These are phyloP conservation scores for Argentina silus DNA, from an alignment of 2,797 vertebrate species.

Conservation along the genomic window DNA sequence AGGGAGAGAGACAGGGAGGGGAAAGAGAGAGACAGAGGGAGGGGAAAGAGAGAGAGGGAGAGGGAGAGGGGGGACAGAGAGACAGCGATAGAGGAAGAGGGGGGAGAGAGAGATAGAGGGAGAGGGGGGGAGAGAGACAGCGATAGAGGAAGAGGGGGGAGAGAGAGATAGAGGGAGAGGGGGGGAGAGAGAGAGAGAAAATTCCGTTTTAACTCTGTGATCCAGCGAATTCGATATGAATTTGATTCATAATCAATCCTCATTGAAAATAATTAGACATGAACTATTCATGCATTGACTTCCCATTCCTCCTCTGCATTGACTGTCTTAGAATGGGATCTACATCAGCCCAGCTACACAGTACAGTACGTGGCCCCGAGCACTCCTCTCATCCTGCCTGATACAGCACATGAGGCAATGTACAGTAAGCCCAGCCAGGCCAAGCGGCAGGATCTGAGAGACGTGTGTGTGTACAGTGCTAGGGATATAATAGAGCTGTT, in stretches of 20 bases:
- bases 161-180: background rate
- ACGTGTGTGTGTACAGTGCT: background rate
- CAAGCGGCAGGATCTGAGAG: background rate
- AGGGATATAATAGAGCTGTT: background rate
- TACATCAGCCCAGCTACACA: too few species aligned
- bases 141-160: background rate
- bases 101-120: background rate
- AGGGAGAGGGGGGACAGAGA: background rate
- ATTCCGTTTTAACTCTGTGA: constrained; percentile 29
- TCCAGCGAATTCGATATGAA: constrained; percentile 23
- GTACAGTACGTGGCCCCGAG: too few species aligned
- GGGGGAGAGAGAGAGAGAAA: background rate
- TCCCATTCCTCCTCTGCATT: background rate
- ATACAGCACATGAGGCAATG: too few species aligned
- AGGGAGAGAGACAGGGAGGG: background rate
- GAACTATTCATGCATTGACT: background rate
- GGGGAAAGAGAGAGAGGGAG: constrained; percentile 3
- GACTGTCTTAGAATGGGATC: too few species aligned
- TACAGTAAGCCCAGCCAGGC: background rate
- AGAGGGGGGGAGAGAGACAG: background rate
- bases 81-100: background rate
- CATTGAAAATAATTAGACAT: constrained; percentile 33
- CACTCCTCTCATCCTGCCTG: too few species aligned
- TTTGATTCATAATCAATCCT: constrained; percentile 16
- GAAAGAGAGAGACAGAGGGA: background rate